Conservation (phyloP, 1,140 invertebrate species). For the Papilio helenus region DNA sequence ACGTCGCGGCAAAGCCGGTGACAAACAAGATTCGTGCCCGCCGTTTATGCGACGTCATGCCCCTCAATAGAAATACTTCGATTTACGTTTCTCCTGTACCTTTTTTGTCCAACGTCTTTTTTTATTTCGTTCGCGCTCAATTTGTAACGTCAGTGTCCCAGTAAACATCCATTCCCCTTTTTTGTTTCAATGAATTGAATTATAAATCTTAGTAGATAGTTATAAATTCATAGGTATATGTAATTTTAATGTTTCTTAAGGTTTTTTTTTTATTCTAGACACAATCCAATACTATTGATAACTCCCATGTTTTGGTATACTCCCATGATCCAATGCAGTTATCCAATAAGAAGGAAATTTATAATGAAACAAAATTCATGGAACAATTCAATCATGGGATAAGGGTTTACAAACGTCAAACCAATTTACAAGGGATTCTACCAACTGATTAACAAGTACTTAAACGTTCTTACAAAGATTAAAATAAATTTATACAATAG, state of each 20-base stretch:
- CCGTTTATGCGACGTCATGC: constrained; percentile 77
- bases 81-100: constrained; percentile 62
- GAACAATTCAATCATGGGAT: constrained; percentile 59
- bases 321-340: not conserved
- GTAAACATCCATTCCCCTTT: constrained; percentile 33
- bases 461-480: constrained; percentile 31
- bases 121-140: constrained; percentile 49
- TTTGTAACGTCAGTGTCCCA: constrained; percentile 49
- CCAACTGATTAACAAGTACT: constrained; percentile 19
- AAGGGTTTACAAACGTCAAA: constrained; percentile 46
- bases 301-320: too few relatives aligned
- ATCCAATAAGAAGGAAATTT: not conserved
- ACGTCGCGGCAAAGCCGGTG: constrained; percentile 57
- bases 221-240: constrained; percentile 17
- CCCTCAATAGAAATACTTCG: constrained; percentile 77
- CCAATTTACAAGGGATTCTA: constrained; percentile 33
- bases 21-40: constrained; percentile 77
- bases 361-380: constrained; percentile 47
- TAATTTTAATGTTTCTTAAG: too few relatives aligned
- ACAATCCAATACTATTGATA: too few relatives aligned
- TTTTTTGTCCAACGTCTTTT: constrained; percentile 63
- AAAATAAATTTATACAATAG: constrained; percentile 31
- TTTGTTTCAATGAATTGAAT: constrained; percentile 27
- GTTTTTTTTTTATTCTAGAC: too few relatives aligned
- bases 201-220: not conserved